Evolutionary conservation across 2,888 invertebrate species (phyloP).

Genomic region (Perizoma flavofasciatum): DNA sequence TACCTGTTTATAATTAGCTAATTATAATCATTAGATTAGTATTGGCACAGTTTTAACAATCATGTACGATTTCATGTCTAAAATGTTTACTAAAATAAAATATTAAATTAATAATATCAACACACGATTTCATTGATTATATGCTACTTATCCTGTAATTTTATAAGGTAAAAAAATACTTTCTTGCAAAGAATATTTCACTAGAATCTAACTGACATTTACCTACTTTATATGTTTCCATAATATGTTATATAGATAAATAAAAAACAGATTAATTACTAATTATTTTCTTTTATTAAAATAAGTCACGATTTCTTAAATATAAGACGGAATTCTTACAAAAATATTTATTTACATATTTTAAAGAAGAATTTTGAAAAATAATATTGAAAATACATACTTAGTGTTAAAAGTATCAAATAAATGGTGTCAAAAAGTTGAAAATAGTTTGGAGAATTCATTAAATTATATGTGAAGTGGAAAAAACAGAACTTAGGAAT

Average conservation of each 20-base stretch:
- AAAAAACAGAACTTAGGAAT: conserved; percentile 8
- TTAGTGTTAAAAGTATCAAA: too few relatives aligned
- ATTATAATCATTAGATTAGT: background rate
- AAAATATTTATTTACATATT: background rate
- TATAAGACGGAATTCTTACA: conserved; percentile 17
- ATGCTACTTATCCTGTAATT: too few relatives aligned
- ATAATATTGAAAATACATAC: background rate
- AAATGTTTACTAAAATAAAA: too few relatives aligned
- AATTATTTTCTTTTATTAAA: conserved; percentile 12
- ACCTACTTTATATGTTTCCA: too few relatives aligned
- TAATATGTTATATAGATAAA: conserved; percentile 1
- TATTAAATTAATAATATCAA: too few relatives aligned
- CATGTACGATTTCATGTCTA: too few relatives aligned
- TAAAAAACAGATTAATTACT: conserved; percentile 5
- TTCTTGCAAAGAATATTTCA: background rate
- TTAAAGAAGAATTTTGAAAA: background rate
- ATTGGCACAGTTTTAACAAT: too few relatives aligned
- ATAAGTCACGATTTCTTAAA: conserved; percentile 9
- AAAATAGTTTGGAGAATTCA: too few relatives aligned
- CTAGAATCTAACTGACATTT: background rate
- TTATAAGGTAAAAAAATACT: too few relatives aligned
- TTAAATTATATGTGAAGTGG: conserved; percentile 17
- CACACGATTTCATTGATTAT: too few relatives aligned
- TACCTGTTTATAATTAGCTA: background rate
- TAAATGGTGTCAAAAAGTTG: too few relatives aligned